Conservation (phyloP, 35 echinoderm and acorn worm genomes). For the Amphiura filiformis region DNA sequence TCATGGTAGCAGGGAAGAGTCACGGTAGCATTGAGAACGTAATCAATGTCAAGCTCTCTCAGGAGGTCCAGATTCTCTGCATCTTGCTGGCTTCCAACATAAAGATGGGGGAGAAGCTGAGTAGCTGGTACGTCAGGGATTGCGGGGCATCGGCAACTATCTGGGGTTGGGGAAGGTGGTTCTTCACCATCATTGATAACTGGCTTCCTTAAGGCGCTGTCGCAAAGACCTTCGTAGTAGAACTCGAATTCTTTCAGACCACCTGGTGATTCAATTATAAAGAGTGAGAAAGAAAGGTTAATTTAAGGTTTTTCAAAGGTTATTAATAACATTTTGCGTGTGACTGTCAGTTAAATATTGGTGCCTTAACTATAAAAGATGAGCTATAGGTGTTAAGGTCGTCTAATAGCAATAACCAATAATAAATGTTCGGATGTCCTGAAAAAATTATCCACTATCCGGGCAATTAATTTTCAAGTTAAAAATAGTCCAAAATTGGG, state of each 20-base stretch:
- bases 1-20: slow-evolving; percentile 90
- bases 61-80: slow-evolving; percentile 70
- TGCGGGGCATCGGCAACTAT: slow-evolving; percentile 8
- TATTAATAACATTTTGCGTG: background rate
- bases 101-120: slow-evolving; percentile 77
- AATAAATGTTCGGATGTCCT: background rate
- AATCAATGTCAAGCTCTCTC: slow-evolving; percentile 52
- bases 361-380: too few species aligned
- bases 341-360: too few species aligned
- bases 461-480: background rate
- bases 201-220: slow-evolving; percentile 46
- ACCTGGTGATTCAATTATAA: slow-evolving; percentile 40
- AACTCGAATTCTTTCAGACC: slow-evolving; percentile 87
- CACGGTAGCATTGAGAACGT: slow-evolving; percentile 87
- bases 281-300: slow-evolving; percentile 1
- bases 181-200: slow-evolving; percentile 33
- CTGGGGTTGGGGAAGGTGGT: slow-evolving; percentile 29
- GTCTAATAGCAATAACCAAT: too few species aligned
- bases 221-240: slow-evolving; percentile 61
- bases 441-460: background rate
- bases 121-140: slow-evolving; percentile 56
- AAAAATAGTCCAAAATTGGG: background rate
- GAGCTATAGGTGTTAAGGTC: too few species aligned
- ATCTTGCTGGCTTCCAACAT: slow-evolving; percentile 85
- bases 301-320: background rate